Base-by-base conservation (phyloP, 2,113 vertebrate species). In the Lichenostomus cassidix region DNA sequence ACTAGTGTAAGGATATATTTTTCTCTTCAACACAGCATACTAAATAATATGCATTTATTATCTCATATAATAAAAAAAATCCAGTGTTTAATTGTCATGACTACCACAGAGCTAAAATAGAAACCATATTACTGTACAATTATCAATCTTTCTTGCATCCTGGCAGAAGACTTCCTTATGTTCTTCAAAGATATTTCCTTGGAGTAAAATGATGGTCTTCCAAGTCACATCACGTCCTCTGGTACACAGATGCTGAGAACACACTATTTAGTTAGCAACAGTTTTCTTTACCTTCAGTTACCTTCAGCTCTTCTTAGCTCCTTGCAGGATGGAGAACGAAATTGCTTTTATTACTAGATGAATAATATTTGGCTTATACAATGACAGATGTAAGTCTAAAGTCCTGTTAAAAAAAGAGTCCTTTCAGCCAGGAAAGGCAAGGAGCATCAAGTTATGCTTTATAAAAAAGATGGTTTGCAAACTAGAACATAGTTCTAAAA, bases 41-140 rank as follows among this genome's bases (percentile, higher is more conserved):
- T 89, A 90, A 93, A 90, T 78, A 87, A 90, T 92, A 93, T 52
- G 8, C 15, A 56, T 90, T 93, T 94, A 83, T 86, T 89, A 60
- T 74, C 29, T 62, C 31, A 71, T 50, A 35, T 35, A 69, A 81
- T 77, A 5, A 10, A 11, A 58, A 35, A 44, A 79, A 59, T 25
- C 7, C 31, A 7, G 7, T 46, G 24, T 91, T 81, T 88, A 92
- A 87, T 75, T 91, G 35, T 64, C 47, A 53, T 71, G 69, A 56
- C 60, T 92, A 64, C 62, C 39, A 84, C 65, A 56, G 83, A 87
- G 56, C 69, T 91, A 82, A 92, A 95, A 91, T 79, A 60, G 52
- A 94, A 95, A 87, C 56, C 73, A 87, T 81, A 91, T 91, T 94
- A 60, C 29, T 64, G 5, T 37, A 14, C 31, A 83, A 71, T 84